These are phyloP conservation scores for Melipona quadrifasciata DNA, from an alignment of 1,140 invertebrate species.

Conservation along the genomic window DNA sequence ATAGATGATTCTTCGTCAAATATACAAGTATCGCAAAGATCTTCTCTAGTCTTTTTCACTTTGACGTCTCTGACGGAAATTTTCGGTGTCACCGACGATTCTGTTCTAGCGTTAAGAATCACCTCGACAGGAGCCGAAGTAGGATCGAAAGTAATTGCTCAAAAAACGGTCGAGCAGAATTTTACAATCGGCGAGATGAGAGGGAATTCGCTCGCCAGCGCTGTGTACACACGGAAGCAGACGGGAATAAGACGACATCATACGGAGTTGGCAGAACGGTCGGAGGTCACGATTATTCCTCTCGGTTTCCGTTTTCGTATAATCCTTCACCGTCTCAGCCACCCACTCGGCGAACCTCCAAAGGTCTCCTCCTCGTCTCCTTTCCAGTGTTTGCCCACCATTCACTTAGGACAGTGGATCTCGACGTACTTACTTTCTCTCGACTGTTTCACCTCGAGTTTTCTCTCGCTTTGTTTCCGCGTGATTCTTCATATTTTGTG, in stretches of 20 bases:
- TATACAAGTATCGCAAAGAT: too few species aligned
- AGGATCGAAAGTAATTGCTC: too few species aligned
- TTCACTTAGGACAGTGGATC: slow-evolving; percentile 61
- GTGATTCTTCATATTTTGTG: slow-evolving; percentile 7
- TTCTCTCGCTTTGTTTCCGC: slow-evolving; percentile 23
- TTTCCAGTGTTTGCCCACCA: slow-evolving; percentile 64
- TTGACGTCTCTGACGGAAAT: too few species aligned
- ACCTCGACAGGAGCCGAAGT: too few species aligned
- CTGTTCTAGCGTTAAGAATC: too few species aligned
- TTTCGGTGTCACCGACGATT: too few species aligned
- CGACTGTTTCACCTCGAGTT: slow-evolving; percentile 15
- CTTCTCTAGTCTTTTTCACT: too few species aligned
- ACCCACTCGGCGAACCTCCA: slow-evolving; percentile 39
- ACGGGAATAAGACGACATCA: neutral
- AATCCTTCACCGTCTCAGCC: slow-evolving; percentile 40
- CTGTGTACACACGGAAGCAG: neutral
- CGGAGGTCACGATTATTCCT: slow-evolving; percentile 39
- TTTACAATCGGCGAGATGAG: neutral
- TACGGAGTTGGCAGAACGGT: neutral
- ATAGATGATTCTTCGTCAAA: too few species aligned
- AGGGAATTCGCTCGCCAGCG: too few species aligned
- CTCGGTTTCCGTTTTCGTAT: slow-evolving; percentile 38
- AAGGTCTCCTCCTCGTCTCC: slow-evolving; percentile 58
- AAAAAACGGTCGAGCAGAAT: too few species aligned
- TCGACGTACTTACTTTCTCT: slow-evolving; percentile 49